Evolutionary conservation across 2,113 vertebrate species (phyloP), one percentile per base, ranked within the genome.

Genomic region (Taurulus bubalis): DNA sequence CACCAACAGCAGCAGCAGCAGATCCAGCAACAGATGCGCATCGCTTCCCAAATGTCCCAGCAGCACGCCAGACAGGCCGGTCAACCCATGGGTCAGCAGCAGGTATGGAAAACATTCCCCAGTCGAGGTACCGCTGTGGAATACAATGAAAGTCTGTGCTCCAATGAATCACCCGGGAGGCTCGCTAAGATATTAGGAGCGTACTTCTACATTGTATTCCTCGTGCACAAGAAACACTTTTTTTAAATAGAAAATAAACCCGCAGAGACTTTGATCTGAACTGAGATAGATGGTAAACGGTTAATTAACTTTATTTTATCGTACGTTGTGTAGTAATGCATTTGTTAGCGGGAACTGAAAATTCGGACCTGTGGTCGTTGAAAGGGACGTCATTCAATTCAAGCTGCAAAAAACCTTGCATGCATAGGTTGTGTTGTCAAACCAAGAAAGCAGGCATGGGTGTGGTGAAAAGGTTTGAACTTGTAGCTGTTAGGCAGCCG

Each of bases 1-100:
- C 55, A 97, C 10, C 96, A 96, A 28, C 96, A 97, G 36, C 98
- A 99, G 49, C 98, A 99, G 85, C 94, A 95, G 84, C 95, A 95
- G 85, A 94, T 95, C 78, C 95, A 95, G 85, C 95, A 96, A 79
- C 98, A 99, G 91, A 98, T 99, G 97, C 96, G 97, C 77, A 95
- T 99, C 72, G 96, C 94, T 16, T 98, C 98, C 2, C 98, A 98
- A 20, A 88, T 97, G 83, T 94, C 94, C 18, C 96, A 96, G 16
- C 97, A 97, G 20, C 96, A 96, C 45, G 87, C 96, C 71, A 93
- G 98, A 80, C 98, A 96, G 85, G 93, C 93, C 0, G 96, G 93
- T 8, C 96, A 95, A 2, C 95, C 97, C 65, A 91, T 98, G 95
- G 89, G 97, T 73, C 98, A 98, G 81, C 98, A 99, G 64, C 98